phyloP scores from a whole-genome alignment of 2,888 invertebrate genomes.

The Cheilosia variabilis region DNA sequence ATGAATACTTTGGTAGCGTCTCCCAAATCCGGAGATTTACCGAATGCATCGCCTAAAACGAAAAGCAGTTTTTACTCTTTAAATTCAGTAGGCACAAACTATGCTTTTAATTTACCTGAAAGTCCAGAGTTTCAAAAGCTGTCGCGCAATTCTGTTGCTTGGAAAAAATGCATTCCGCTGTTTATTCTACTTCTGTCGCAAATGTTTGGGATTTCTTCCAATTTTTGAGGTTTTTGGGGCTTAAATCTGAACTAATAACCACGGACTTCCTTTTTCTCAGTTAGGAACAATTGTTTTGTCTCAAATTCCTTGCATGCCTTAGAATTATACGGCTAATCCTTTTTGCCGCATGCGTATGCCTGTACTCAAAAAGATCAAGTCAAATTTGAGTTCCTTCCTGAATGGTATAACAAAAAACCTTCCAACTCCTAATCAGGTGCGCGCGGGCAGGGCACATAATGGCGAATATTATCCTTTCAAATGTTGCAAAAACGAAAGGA shows the following conservation, averaged over 20 bases:
- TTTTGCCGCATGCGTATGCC: neutral
- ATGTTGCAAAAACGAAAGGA: slow-evolving; percentile 53
- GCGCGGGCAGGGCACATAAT: slow-evolving; percentile 28
- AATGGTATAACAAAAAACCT: slow-evolving; percentile 2
- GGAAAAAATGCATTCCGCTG: no score
- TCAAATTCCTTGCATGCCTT: slow-evolving; percentile 5
- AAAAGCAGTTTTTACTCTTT: neutral
- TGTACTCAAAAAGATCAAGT: slow-evolving; percentile 11
- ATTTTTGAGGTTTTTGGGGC: no score
- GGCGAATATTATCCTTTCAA: slow-evolving; percentile 55
- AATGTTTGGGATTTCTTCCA: no score
- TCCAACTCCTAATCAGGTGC: slow-evolving; percentile 40
- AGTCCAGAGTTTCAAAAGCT: no score
- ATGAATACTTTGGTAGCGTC: no score
- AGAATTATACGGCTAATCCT: slow-evolving; percentile 26
- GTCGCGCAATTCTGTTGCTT: no score
- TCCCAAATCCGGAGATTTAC: no score
- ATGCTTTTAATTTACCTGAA: no score
- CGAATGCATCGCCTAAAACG: neutral
- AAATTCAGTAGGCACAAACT: no score
- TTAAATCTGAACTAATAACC: no score
- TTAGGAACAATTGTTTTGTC: neutral
- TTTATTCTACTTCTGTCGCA: no score
- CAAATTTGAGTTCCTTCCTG: slow-evolving; percentile 17
- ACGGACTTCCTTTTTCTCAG: no score